Evolutionary conservation across 2,113 vertebrate species (phyloP).

Genomic region (Dromaius novaehollandiae): DNA sequence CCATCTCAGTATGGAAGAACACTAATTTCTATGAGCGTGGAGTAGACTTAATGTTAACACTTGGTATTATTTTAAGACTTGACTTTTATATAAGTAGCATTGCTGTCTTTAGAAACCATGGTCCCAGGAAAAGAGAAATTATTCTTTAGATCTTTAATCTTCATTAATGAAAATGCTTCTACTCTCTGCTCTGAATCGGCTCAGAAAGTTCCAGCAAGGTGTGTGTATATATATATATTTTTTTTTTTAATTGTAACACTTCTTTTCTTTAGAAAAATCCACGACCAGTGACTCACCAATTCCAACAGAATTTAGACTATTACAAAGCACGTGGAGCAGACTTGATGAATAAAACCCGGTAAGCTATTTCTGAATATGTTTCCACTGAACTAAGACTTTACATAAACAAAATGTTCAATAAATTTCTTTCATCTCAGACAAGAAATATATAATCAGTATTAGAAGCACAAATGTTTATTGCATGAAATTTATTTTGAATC

Average conservation of each 20-base stretch:
- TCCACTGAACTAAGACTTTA: not conserved
- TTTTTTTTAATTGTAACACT: not conserved
- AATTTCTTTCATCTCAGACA: not conserved
- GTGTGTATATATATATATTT: not conserved
- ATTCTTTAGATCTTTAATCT: not conserved
- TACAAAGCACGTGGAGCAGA: slow-evolving; percentile 97
- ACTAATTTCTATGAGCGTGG: not conserved
- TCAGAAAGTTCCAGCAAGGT: not conserved
- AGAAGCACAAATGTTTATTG: not conserved
- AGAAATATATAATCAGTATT: not conserved
- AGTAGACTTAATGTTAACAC: not conserved
- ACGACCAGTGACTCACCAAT: slow-evolving; percentile 93
- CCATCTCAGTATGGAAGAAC: not conserved
- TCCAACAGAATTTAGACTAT: slow-evolving; percentile 98
- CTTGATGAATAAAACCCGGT: slow-evolving; percentile 94
- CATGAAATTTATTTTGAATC: not conserved
- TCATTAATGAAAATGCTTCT: not conserved
- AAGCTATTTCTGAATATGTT: slow-evolving; percentile 50
- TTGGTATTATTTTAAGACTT: not conserved
- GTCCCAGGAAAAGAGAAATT: not conserved
- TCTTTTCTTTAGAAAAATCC: slow-evolving; percentile 86
- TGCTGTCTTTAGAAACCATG: not conserved
- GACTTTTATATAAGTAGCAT: not conserved
- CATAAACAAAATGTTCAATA: not conserved
- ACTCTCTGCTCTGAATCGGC: not conserved